Conservation (phyloP, 2,888 invertebrate genomes). For the Psylliodes chrysocephalus region DNA sequence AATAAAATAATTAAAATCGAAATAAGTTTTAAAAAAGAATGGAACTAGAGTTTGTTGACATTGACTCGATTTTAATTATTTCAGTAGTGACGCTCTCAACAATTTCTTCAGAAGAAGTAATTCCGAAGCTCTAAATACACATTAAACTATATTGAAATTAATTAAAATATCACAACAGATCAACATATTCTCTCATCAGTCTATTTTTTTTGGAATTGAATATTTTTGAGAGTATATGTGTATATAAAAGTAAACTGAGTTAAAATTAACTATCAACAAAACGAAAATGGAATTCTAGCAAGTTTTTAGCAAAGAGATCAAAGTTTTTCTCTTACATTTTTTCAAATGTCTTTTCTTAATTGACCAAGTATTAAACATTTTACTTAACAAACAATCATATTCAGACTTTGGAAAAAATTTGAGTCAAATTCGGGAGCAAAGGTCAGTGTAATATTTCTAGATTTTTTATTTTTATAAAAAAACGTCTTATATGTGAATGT, state of each 20-base stretch:
- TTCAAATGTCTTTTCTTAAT: constrained; percentile 9
- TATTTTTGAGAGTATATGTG: constrained; percentile 38
- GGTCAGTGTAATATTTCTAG: not conserved
- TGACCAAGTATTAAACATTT: constrained; percentile 33
- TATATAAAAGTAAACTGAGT: constrained; percentile 15
- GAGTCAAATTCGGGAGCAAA: constrained; percentile 1
- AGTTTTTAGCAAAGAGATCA: not conserved
- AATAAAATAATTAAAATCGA: constrained; percentile 14
- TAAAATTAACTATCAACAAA: not conserved
- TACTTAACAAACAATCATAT: constrained; percentile 15
- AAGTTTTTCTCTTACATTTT: not conserved
- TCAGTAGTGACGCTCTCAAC: not conserved
- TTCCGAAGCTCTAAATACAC: constrained; percentile 19
- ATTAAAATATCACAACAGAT: constrained; percentile 43
- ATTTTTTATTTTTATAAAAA: not conserved
- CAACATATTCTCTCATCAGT: constrained; percentile 41
- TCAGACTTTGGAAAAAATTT: constrained; percentile 22
- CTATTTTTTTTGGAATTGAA: constrained; percentile 32
- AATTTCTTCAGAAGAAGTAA: not conserved
- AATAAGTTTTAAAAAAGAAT: not conserved
- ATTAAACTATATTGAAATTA: constrained; percentile 31
- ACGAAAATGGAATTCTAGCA: not conserved
- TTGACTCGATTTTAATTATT: not conserved
- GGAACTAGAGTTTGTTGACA: not conserved
- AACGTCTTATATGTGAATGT: constrained; percentile 19